A percentile compares a stretch with the other conserved stretches of the same genome.
Conservation (phyloP, 2,888 invertebrate species). For the Ormia ochracea region DNA sequence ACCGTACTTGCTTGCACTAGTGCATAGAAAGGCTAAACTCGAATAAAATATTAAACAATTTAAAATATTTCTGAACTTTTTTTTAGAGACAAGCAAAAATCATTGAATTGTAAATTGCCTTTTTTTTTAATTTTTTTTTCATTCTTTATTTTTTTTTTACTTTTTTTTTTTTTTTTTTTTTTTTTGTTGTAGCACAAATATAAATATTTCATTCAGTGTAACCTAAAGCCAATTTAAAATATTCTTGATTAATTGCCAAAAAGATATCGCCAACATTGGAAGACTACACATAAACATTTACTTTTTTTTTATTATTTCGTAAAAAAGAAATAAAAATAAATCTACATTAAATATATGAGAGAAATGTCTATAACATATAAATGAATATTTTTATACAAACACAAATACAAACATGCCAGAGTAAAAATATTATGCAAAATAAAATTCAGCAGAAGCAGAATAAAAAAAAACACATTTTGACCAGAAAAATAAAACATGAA, state of each 20-base stretch:
- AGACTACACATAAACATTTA: not conserved
- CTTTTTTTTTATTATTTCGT: slow-evolving; percentile 1
- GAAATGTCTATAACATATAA: slow-evolving; percentile 37
- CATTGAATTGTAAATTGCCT: slow-evolving; percentile 62
- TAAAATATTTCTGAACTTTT: slow-evolving; percentile 3
- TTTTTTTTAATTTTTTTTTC: too few relatives aligned
- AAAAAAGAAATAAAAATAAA: slow-evolving; percentile 38
- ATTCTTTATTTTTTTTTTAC: too few relatives aligned
- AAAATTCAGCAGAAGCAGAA: not conserved
- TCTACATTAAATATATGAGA: slow-evolving; percentile 52
- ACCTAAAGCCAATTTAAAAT: slow-evolving; percentile 63
- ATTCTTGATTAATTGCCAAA: slow-evolving; percentile 65
- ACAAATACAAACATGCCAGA: slow-evolving; percentile 20
- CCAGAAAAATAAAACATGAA: slow-evolving; percentile 58
- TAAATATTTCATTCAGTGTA: slow-evolving; percentile 41
- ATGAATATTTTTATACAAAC: slow-evolving; percentile 29
- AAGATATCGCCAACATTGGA: slow-evolving; percentile 55
- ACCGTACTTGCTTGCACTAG: not conserved
- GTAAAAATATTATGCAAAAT: slow-evolving; percentile 4
- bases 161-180: slow-evolving; percentile 24
- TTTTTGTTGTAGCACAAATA: slow-evolving; percentile 15
- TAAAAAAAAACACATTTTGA: slow-evolving; percentile 19
- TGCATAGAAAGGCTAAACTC: not conserved
- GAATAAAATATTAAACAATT: slow-evolving; percentile 39
- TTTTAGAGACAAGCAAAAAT: slow-evolving; percentile 53